These are phyloP conservation scores for Hipposideros armiger DNA, from an alignment of 2,113 vertebrate species.

Conservation along the genomic window DNA sequence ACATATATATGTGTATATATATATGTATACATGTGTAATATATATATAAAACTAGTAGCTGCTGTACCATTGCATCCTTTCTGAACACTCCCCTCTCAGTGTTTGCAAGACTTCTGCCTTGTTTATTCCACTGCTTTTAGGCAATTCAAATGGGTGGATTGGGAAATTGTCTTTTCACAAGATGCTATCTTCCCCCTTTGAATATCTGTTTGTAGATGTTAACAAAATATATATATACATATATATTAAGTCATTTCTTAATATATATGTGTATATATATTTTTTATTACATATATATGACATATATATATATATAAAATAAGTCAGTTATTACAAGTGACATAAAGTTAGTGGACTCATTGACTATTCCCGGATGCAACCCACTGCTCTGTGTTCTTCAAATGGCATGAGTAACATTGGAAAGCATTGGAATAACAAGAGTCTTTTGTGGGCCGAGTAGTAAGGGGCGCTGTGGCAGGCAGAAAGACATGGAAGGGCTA, in stretches of 20 bases:
- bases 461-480: background rate
- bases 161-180: constrained; percentile 58
- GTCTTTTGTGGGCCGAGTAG: background rate
- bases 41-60: constrained; percentile 66
- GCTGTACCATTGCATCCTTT: constrained; percentile 82
- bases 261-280: no score
- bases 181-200: constrained; percentile 48
- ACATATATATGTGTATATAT: constrained; percentile 60
- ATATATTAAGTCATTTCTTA: background rate
- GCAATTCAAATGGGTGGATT: constrained; percentile 7
- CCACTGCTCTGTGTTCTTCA: constrained; percentile 37
- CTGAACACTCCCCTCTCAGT: constrained; percentile 68
- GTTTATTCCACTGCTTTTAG: constrained; percentile 67
- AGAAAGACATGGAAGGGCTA: background rate
- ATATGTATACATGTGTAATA: constrained; percentile 38
- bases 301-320: background rate
- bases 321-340: constrained; percentile 56
- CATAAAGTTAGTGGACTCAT: constrained; percentile 47
- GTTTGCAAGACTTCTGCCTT: constrained; percentile 56
- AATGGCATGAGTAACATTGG: background rate
- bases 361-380: constrained; percentile 30
- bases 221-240: background rate
- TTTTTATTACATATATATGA: background rate
- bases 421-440: constrained; percentile 25
- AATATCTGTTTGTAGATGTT: constrained; percentile 62